phyloP scores from a whole-genome alignment of 2,797 vertebrate species.

The Psittacula derbiana region DNA sequence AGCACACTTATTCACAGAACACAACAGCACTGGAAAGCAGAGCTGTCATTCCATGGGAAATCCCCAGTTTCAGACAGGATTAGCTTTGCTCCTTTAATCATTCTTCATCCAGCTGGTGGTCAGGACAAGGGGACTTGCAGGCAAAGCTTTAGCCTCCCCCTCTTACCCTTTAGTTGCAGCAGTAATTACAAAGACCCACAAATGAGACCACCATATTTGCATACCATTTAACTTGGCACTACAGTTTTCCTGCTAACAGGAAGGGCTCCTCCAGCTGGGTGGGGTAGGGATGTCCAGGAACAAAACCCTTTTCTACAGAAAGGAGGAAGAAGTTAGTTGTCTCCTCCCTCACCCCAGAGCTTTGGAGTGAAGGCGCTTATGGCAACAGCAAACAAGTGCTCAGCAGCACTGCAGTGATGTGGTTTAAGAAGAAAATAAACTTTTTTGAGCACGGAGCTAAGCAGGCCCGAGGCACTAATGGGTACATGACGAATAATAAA shows the following conservation, averaged over 20 bases:
- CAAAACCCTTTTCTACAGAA: neutral
- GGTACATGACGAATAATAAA: constrained; percentile 36
- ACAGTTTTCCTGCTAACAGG: neutral
- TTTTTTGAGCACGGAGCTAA: neutral
- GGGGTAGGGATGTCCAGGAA: neutral
- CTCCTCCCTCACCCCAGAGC: neutral
- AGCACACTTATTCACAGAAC: neutral
- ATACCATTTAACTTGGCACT: neutral
- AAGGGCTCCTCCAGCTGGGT: neutral
- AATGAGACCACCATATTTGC: neutral
- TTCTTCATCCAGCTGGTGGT: neutral
- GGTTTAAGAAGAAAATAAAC: neutral
- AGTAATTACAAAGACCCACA: neutral
- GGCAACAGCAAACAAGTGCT: constrained; percentile 32
- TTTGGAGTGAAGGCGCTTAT: neutral
- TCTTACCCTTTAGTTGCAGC: neutral
- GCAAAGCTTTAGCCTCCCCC: neutral
- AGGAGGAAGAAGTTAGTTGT: neutral
- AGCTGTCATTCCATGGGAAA: neutral
- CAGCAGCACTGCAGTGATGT: constrained; percentile 32
- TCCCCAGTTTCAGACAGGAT: neutral
- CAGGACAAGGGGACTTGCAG: neutral
- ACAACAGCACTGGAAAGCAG: neutral
- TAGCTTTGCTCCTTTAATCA: neutral
- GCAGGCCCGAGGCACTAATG: constrained; percentile 34